phyloP scores from a whole-genome alignment of 2,888 invertebrate species.

The Lissocephala sabroskyi region DNA sequence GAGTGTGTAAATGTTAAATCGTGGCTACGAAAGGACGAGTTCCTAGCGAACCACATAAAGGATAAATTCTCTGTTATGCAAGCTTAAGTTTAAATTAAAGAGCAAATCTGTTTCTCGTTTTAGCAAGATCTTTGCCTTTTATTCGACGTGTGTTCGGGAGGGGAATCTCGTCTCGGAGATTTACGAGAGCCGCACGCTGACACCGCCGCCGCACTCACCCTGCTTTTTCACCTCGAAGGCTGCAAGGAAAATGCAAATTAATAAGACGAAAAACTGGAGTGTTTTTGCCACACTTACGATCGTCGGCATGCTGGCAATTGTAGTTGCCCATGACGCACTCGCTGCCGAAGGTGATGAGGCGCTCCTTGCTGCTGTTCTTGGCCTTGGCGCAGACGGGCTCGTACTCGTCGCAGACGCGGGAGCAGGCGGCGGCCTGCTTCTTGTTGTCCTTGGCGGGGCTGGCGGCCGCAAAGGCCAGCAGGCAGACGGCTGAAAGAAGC shows the following conservation, averaged over 20 bases:
- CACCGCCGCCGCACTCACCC: constrained; percentile 69
- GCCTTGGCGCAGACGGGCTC: constrained; percentile 66
- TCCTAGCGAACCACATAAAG: not conserved
- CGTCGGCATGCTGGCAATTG: constrained; percentile 69
- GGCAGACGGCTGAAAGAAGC: constrained; percentile 59
- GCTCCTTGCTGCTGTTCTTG: constrained; percentile 63
- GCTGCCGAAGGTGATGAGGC: constrained; percentile 68
- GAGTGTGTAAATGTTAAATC: too few species aligned
- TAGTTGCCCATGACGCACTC: constrained; percentile 68
- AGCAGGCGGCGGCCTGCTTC: constrained; percentile 48
- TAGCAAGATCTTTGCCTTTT: constrained; percentile 12
- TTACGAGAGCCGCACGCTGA: constrained; percentile 69
- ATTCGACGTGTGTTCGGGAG: too few species aligned
- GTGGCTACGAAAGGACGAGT: too few species aligned
- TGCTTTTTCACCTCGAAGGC: constrained; percentile 58
- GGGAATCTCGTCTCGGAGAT: too few species aligned
- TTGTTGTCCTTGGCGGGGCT: constrained; percentile 61
- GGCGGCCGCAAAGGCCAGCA: constrained; percentile 49
- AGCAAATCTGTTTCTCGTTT: constrained; percentile 34
- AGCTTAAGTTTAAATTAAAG: constrained; percentile 23
- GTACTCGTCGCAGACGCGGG: constrained; percentile 53
- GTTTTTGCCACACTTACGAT: constrained; percentile 49
- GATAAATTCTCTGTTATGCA: constrained; percentile 28
- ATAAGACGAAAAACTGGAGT: too few species aligned
- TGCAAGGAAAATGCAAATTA: too few species aligned